Evolutionary conservation across 2,113 vertebrate genomes (phyloP).

Genomic region (Planiliza haematocheilus): DNA sequence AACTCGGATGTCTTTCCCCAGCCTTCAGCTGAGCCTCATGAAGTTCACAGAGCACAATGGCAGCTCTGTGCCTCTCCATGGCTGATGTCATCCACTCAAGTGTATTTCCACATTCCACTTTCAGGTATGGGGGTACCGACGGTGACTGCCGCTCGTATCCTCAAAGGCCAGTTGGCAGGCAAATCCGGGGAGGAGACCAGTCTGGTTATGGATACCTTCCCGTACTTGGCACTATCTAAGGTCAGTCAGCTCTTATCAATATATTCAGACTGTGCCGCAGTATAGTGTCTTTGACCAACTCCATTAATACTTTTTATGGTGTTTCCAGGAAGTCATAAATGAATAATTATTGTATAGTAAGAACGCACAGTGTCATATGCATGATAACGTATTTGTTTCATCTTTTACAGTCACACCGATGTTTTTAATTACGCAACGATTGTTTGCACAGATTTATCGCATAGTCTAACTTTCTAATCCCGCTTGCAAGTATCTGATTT

Average conservation of each 20-base stretch:
- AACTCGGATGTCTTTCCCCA: slow-evolving; percentile 13
- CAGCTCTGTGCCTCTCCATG: slow-evolving; percentile 6
- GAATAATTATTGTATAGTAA: no score
- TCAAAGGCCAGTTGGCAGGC: slow-evolving; percentile 83
- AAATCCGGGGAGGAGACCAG: slow-evolving; percentile 82
- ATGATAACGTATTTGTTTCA: no score
- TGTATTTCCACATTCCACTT: slow-evolving; percentile 47
- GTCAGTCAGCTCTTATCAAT: slow-evolving; percentile 58
- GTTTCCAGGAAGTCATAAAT: neutral
- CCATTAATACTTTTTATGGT: neutral
- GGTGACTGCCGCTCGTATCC: slow-evolving; percentile 84
- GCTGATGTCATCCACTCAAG: slow-evolving; percentile 23
- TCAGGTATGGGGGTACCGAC: slow-evolving; percentile 87
- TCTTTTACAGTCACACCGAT: no score
- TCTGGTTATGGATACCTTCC: slow-evolving; percentile 86
- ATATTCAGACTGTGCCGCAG: neutral
- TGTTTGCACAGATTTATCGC: neutral
- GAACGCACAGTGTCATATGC: no score
- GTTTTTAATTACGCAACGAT: no score
- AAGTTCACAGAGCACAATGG: slow-evolving; percentile 19
- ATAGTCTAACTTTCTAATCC: neutral
- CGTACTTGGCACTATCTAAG: slow-evolving; percentile 85
- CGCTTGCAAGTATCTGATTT: no score
- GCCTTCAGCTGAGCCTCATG: slow-evolving; percentile 18
- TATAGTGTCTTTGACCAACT: neutral